phyloP scores from a whole-genome alignment of 1,140 invertebrate genomes.

The Zaprionus vittiger region DNA sequence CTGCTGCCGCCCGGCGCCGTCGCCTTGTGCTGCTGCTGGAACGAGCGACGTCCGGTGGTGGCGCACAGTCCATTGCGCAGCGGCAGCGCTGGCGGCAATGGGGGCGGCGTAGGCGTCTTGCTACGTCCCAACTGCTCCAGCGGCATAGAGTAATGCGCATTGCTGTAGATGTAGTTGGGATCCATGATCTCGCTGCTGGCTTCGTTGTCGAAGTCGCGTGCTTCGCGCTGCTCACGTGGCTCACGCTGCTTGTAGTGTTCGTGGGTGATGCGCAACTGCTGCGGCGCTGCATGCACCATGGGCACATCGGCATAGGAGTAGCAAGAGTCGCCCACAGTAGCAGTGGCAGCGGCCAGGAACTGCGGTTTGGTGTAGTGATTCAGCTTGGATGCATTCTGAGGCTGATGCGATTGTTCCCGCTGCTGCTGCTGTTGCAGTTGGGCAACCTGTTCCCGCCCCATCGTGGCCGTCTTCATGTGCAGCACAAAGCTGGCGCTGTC shows the following conservation, averaged over 20 bases:
- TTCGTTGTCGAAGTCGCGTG: constrained; percentile 57
- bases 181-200: constrained; percentile 66
- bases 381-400: constrained; percentile 48
- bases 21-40: constrained; percentile 58
- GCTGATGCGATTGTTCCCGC: constrained; percentile 5
- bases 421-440: constrained; percentile 37
- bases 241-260: constrained; percentile 74
- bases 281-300: constrained; percentile 66
- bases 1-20: constrained; percentile 44
- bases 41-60: constrained; percentile 74
- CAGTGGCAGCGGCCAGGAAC: constrained; percentile 69
- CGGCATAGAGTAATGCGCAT: constrained; percentile 80
- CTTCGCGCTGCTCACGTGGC: constrained; percentile 14
- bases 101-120: constrained; percentile 80
- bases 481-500: constrained; percentile 75
- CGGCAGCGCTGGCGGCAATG: constrained; percentile 79
- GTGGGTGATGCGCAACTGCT: constrained; percentile 66
- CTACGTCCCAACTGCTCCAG: constrained; percentile 71
- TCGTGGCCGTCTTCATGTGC: constrained; percentile 71
- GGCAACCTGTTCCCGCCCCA: constrained; percentile 48
- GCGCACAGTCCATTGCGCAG: constrained; percentile 73
- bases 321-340: constrained; percentile 73
- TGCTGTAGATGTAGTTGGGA: constrained; percentile 81
- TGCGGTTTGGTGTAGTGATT: constrained; percentile 82
- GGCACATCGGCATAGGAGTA: constrained; percentile 82